Conservation (phyloP, 2,113 vertebrate species). For the Poicephalus meyeri region DNA sequence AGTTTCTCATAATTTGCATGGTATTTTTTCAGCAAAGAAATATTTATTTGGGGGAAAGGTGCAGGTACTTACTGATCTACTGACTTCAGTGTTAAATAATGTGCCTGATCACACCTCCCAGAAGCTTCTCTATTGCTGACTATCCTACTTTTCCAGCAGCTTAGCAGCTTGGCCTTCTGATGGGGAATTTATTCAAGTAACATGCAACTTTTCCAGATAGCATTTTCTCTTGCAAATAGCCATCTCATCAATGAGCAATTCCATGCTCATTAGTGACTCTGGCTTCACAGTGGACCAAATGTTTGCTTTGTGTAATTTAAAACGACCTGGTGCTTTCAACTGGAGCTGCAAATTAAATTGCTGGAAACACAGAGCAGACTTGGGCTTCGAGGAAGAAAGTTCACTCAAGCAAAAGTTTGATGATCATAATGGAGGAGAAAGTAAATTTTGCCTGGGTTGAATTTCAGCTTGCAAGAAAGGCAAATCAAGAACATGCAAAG, state of each 20-base stretch:
- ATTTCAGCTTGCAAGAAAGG: neutral
- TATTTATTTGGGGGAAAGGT: neutral
- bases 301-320: neutral
- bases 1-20: neutral
- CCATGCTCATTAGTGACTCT: neutral
- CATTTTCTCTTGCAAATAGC: neutral
- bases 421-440: neutral
- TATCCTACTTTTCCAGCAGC: slow-evolving; percentile 14
- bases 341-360: neutral
- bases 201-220: neutral
- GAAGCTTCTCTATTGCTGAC: neutral
- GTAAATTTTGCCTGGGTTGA: neutral
- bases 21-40: neutral
- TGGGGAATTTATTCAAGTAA: slow-evolving; percentile 6
- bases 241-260: neutral
- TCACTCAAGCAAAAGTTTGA: neutral
- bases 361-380: neutral
- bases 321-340: neutral
- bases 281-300: neutral
- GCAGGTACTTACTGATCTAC: neutral
- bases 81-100: neutral
- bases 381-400: neutral
- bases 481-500: neutral
- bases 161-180: slow-evolving; percentile 11
- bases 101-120: neutral